A percentile compares a stretch with the other conserved stretches of the same genome.
Evolutionary conservation across 2,888 invertebrate genomes (phyloP).

Genomic region (Dryobotodes eremita): DNA sequence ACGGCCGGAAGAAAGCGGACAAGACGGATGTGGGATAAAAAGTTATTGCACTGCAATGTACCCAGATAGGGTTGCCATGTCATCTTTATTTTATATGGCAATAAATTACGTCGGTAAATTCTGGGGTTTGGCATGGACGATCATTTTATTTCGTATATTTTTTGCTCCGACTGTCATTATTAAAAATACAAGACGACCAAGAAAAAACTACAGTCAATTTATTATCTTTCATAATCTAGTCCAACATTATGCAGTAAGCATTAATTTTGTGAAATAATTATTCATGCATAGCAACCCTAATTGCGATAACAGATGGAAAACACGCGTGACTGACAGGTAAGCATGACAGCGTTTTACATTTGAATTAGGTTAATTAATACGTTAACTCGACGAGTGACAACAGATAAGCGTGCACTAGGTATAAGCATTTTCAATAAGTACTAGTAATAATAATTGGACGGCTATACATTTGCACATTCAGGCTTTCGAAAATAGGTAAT

Average conservation of each 20-base stretch:
- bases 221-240: conserved; percentile 37
- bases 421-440: conserved; percentile 5
- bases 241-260: conserved; percentile 21
- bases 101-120: conserved; percentile 33
- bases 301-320: conserved; percentile 47
- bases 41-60: conserved; percentile 63
- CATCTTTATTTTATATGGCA: conserved; percentile 35
- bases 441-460: neutral
- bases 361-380: conserved; percentile 66
- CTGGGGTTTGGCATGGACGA: conserved; percentile 12
- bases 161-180: neutral
- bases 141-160: conserved; percentile 8
- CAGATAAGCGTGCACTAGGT: conserved; percentile 30
- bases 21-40: conserved; percentile 73
- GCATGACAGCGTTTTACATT: conserved; percentile 60
- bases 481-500: neutral
- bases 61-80: conserved; percentile 55
- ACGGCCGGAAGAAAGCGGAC: conserved; percentile 84
- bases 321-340: conserved; percentile 59
- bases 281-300: conserved; percentile 51
- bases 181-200: too few species aligned
- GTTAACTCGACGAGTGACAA: conserved; percentile 42
- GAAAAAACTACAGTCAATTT: neutral
- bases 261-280: conserved; percentile 39
- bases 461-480: neutral